phyloP scores from a whole-genome alignment of 2,888 invertebrate species.

The Eretmocerus hayati region DNA sequence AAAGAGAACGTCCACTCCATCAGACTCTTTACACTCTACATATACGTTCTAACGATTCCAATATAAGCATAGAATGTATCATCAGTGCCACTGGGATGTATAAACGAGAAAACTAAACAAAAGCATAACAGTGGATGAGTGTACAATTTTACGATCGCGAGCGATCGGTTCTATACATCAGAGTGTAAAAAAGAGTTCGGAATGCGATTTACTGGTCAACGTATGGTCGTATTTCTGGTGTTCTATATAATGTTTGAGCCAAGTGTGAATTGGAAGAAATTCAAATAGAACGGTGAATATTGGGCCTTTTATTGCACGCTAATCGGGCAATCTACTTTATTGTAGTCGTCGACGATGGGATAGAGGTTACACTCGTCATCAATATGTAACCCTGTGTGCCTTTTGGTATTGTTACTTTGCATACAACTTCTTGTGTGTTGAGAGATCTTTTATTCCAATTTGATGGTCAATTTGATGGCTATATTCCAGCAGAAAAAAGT shows the following conservation, averaged over 20 bases:
- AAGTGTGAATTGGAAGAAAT: slow-evolving; percentile 12
- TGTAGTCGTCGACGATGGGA: not conserved
- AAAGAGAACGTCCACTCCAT: no score
- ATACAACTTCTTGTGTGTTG: no score
- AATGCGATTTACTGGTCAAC: slow-evolving; percentile 1
- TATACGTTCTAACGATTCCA: no score
- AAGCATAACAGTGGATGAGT: slow-evolving; percentile 27
- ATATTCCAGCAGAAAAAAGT: no score
- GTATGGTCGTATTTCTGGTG: slow-evolving; percentile 18
- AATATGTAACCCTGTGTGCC: no score
- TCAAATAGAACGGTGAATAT: slow-evolving; percentile 10
- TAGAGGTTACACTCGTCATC: no score
- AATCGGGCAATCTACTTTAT: slow-evolving; percentile 10
- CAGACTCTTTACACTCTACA: no score
- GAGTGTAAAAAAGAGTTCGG: not conserved
- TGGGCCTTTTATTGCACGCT: slow-evolving; percentile 4
- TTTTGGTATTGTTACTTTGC: no score
- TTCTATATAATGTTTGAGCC: not conserved
- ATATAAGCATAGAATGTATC: no score
- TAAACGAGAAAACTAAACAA: slow-evolving; percentile 35
- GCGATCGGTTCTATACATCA: slow-evolving; percentile 15
- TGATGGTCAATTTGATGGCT: no score
- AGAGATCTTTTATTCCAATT: no score
- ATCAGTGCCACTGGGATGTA: no score
- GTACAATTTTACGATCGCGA: slow-evolving; percentile 34